Evolutionary conservation across 92 coral and sea anemone species (phyloP), one percentile per base, ranked within the genome.

Genomic region (Meandrina meandrites): DNA sequence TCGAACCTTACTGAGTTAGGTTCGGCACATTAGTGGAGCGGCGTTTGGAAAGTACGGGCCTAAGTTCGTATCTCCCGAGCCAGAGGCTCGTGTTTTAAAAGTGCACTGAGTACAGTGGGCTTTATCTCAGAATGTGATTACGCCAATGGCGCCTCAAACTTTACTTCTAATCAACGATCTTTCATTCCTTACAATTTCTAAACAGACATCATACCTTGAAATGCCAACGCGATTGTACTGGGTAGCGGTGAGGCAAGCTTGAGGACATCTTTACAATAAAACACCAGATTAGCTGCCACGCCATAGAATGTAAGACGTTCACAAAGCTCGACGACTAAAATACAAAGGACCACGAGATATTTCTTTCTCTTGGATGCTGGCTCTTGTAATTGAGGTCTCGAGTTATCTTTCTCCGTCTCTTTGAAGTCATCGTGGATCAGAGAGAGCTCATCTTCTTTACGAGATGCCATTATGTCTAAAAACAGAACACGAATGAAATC

Each of bases 261-360:
- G 31, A 91, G 89, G 35, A 80, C 88, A 68, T 91, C 89, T 79
- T 87, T 79, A n/a, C 91, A 88, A 56, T 86, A 96, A 69, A 96
- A 78, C 64, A 93, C 94, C 47, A 95, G 81, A 81, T 93, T 95
- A 17, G 90, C 95, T 42, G 88, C 31, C 36, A 95, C 89, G 8
- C 95, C 98, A 76, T 91, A 95, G 81, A 91, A 91, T 2, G 98
- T 84, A 70, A 95, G 83, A 18, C 94, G 88, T 73, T 95, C 94
- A 54, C 94, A 90, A 62, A 93, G 64, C 71, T 88, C 94, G 15
- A 91, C 89, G 37, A 91, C 50, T 86, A 95, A 69, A 60, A 95
- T 92, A 73, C 88, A 84, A 37, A 84, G 80, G 17, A 75, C 80
- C 18, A 74, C 72, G 37, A 75, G 81, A n/a, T 57, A 83, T 83